phyloP scores from a whole-genome alignment of 2,113 vertebrate species.

The Lichenostomus cassidix region DNA sequence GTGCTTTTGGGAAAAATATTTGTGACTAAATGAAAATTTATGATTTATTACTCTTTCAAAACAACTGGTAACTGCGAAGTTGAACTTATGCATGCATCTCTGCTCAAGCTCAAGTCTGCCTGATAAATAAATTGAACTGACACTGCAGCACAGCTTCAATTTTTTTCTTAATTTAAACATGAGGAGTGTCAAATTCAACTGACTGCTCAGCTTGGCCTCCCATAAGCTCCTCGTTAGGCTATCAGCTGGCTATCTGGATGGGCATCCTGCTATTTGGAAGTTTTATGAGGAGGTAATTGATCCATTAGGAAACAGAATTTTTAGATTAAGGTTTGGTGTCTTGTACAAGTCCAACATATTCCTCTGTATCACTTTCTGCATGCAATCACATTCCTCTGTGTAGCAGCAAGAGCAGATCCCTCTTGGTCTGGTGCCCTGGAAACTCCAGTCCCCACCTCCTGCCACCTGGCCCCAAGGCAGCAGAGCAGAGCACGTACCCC shows the following conservation, averaged over 20 bases:
- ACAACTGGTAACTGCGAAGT: neutral
- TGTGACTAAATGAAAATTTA: neutral
- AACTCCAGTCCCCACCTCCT: neutral
- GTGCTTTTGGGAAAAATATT: neutral
- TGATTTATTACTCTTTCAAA: slow-evolving; percentile 5
- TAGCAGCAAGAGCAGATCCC: neutral
- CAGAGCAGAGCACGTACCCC: neutral
- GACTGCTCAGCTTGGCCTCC: neutral
- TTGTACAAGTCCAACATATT: neutral
- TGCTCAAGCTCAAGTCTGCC: neutral
- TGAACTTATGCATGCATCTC: neutral
- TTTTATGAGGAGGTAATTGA: neutral
- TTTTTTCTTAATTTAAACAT: neutral
- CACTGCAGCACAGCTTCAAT: neutral
- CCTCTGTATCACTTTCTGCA: neutral
- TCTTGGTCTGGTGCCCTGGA: neutral
- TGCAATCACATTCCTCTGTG: accelerated
- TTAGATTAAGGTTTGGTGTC: neutral
- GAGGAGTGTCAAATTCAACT: neutral
- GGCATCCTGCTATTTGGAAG: neutral
- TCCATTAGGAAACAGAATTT: neutral
- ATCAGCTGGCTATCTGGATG: neutral
- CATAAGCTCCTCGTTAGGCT: neutral
- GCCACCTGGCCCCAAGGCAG: neutral
- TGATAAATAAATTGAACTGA: neutral